Percentiles rank a stretch among this genome's conserved stretches.
phyloP scores from a whole-genome alignment of 2,888 invertebrate species.

The Griposia aprilina region DNA sequence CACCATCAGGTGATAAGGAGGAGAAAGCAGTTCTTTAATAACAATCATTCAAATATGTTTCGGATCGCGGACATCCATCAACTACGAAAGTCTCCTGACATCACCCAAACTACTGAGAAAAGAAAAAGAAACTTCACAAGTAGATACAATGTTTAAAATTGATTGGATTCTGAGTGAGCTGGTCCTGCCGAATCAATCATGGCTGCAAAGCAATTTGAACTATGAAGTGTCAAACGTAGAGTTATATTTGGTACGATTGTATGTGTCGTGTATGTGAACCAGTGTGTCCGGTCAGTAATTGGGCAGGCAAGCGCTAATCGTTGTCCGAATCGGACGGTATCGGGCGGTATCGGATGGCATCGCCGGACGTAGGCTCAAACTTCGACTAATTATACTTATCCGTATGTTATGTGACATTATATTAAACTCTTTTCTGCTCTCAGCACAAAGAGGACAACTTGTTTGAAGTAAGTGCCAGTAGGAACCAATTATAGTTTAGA shows the following conservation, averaged over 20 bases:
- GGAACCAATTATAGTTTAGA: background rate
- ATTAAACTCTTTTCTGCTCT: background rate
- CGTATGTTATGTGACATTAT: background rate
- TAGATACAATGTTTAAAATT: background rate
- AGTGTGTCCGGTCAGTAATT: slow-evolving; percentile 20
- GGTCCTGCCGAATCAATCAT: background rate
- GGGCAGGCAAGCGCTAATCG: slow-evolving; percentile 20
- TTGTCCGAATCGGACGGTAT: background rate
- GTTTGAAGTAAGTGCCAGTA: slow-evolving; percentile 7
- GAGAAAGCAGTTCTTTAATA: slow-evolving; percentile 27
- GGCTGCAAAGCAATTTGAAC: background rate
- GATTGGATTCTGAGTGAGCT: background rate
- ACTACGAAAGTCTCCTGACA: background rate
- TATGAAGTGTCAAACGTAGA: background rate
- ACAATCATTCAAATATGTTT: background rate
- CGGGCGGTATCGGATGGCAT: background rate
- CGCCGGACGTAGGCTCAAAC: slow-evolving; percentile 5
- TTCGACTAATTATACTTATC: slow-evolving; percentile 2
- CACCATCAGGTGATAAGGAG: background rate
- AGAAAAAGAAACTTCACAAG: background rate
- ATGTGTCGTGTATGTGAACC: background rate
- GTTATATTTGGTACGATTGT: background rate
- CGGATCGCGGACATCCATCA: slow-evolving; percentile 13
- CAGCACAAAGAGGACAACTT: background rate
- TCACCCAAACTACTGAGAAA: background rate